phyloP scores from a whole-genome alignment of 1,140 invertebrate genomes.

The Thaumetopoea pityocampa region DNA sequence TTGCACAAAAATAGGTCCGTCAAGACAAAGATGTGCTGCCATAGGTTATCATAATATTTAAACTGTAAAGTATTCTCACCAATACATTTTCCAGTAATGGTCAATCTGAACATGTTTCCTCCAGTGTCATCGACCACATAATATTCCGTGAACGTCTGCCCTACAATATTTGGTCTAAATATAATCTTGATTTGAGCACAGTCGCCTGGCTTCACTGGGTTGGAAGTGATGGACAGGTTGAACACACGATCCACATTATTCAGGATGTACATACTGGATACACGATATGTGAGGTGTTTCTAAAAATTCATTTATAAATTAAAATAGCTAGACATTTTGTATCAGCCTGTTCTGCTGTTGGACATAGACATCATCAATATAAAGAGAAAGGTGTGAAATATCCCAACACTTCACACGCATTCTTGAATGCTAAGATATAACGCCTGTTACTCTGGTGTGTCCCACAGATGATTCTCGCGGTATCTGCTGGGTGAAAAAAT shows the following conservation, averaged over 20 bases:
- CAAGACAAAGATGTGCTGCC: constrained; percentile 1
- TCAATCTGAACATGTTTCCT: constrained; percentile 48
- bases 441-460: too few relatives aligned
- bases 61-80: constrained; percentile 28
- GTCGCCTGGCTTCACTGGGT: constrained; percentile 35
- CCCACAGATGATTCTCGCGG: too few relatives aligned
- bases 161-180: constrained; percentile 43
- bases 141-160: constrained; percentile 57
- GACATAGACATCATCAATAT: too few relatives aligned
- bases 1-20: too few relatives aligned
- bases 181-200: constrained; percentile 36
- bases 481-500: too few relatives aligned
- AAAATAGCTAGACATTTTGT: too few relatives aligned
- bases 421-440: too few relatives aligned
- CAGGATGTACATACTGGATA: constrained; percentile 46
- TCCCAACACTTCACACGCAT: too few relatives aligned
- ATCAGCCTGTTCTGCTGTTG: too few relatives aligned
- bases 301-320: constrained; percentile 27
- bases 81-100: constrained; percentile 52
- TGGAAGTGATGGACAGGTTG: constrained; percentile 44
- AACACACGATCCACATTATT: constrained; percentile 57
- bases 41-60: constrained; percentile 1
- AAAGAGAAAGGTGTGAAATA: too few relatives aligned
- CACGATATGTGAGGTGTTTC: constrained; percentile 45
- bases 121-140: constrained; percentile 52